Conservation (phyloP, 2,797 vertebrate genomes). For the Picus viridis region DNA sequence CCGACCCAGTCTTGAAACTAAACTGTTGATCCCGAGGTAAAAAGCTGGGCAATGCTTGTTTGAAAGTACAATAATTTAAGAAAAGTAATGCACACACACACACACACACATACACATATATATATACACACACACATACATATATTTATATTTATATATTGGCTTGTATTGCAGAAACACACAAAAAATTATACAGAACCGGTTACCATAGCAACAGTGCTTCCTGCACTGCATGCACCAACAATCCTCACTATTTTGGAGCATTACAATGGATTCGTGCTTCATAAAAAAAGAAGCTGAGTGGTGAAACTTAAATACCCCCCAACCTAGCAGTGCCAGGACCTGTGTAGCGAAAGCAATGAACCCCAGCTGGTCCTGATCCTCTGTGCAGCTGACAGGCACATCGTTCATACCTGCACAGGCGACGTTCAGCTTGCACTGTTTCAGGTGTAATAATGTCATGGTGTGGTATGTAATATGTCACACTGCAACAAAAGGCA, state of each 20-base stretch:
- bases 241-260: slow-evolving; percentile 42
- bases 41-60: slow-evolving; percentile 52
- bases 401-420: not conserved
- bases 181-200: slow-evolving; percentile 14
- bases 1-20: slow-evolving; percentile 14
- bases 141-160: not conserved
- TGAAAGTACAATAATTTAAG: not conserved
- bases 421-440: not conserved
- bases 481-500: not conserved
- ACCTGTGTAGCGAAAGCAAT: not conserved
- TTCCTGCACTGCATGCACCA: slow-evolving; percentile 37
- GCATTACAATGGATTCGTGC: slow-evolving; percentile 14
- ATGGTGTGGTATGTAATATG: not conserved
- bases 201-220: slow-evolving; percentile 65
- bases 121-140: too few species aligned
- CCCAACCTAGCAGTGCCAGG: not conserved
- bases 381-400: not conserved
- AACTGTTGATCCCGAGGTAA: slow-evolving; percentile 42
- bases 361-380: not conserved
- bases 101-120: not conserved
- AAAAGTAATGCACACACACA: not conserved
- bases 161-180: slow-evolving; percentile 43
- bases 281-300: slow-evolving; percentile 8
- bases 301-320: not conserved
- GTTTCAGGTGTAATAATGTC: slow-evolving; percentile 7